Evolutionary conservation across 2,113 vertebrate genomes (phyloP), one percentile per base, ranked within the genome.

Genomic region (Atlantisia rogersi): DNA sequence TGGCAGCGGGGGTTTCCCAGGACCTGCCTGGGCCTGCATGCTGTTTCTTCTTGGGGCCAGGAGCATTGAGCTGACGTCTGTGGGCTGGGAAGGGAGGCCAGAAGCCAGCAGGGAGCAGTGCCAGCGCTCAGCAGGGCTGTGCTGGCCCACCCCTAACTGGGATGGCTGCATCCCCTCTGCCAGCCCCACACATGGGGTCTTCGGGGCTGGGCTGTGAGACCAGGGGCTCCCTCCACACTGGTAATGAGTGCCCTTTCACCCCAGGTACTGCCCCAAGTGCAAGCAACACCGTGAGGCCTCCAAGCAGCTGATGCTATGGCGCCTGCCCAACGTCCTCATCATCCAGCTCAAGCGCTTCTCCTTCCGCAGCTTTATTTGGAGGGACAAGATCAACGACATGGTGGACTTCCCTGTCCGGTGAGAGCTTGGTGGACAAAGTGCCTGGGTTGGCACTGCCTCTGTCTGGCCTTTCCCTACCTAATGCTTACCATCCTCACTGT

Each of bases 321-420:
- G 99, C 39, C 97, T 99, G 50, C 99, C 99, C 24, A 99, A 99
- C 0, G 98, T 99, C 39, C 98, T 99, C 92, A 99, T 99, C 82
- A 99, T 99, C 92, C 99, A 99, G 98, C 99, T 99, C 40, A 99
- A 99, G 92, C 99, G 99, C 94, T 99, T 99, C 98, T 99, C 99
- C 95, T 99, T 99, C 93, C 98, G 99, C 68, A 99, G 99, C 92
- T 99, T 99, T 96, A 99, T 99, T 92, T 99, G 99, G 99, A 99
- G 99, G 68, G 99, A 99, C 95, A 99, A 99, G 97, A 99, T 99
- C 96, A 99, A 99, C 0, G 99, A 99, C 97, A 99, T 99, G 99
- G 99, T 99, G 56, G 99, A 99, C 95, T 99, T 99, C 59, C 99
- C 99, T 0, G 99, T 99, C 94, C 98, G 99, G 99, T 99, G 96